Evolutionary conservation across 2,888 invertebrate species (phyloP).

Genomic region (Ypsolopha sequella): DNA sequence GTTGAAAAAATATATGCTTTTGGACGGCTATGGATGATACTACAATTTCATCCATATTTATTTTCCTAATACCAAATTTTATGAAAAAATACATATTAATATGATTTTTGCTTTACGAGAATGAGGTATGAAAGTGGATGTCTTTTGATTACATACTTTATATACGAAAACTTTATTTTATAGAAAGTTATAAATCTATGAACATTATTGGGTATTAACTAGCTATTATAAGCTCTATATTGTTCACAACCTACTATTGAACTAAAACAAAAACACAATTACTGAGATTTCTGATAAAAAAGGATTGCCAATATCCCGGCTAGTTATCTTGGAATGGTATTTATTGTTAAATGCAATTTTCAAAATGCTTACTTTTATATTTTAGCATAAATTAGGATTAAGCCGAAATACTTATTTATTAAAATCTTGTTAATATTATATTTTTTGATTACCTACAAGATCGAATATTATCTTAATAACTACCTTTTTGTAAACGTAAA

Average conservation of each 20-base stretch:
- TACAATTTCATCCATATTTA: neutral
- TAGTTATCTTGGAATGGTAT: slow-evolving; percentile 33
- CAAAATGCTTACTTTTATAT: slow-evolving; percentile 12
- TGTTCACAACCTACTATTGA: slow-evolving; percentile 38
- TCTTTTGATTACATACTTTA: slow-evolving; percentile 5
- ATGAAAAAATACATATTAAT: slow-evolving; percentile 38
- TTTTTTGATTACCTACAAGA: neutral
- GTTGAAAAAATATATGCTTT: slow-evolving; percentile 1
- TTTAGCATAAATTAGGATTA: slow-evolving; percentile 10
- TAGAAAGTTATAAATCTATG: neutral
- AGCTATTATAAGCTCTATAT: slow-evolving; percentile 1
- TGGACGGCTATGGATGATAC: slow-evolving; percentile 23
- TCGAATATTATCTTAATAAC: neutral
- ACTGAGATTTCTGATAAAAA: slow-evolving; percentile 44
- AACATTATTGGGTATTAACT: neutral
- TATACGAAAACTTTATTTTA: neutral
- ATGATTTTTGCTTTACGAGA: slow-evolving; percentile 21
- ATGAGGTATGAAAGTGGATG: slow-evolving; percentile 43
- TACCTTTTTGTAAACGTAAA: too few relatives aligned
- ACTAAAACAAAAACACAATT: slow-evolving; percentile 18
- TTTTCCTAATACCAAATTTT: slow-evolving; percentile 13
- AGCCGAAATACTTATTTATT: neutral
- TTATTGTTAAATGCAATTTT: slow-evolving; percentile 27
- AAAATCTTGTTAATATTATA: neutral
- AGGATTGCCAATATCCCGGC: slow-evolving; percentile 53